Base-by-base conservation (phyloP, 1,140 invertebrate genomes). In the Zophobas atratus region DNA sequence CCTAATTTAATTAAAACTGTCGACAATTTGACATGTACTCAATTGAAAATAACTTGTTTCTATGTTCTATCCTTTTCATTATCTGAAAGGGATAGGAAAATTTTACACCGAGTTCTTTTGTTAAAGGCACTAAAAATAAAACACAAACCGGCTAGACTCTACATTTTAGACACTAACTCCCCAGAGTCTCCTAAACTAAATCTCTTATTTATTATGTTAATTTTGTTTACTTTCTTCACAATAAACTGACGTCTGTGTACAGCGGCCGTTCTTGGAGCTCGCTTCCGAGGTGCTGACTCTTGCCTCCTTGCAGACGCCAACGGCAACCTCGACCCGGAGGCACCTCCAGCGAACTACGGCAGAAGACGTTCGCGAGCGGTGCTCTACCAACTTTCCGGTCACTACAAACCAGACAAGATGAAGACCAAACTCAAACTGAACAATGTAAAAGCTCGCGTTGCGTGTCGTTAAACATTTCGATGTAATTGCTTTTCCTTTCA, bases 401-500 rank as follows among this genome's bases (percentile, higher is more conserved):
- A 98, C 88, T 97, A 97, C 88, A 96, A 96, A 86, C 95, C 95
- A 83, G 95, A 96, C 85, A 96, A 94, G 88, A 92, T 93, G 86
- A 99, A 98, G 89, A 95, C 93, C 78, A 98, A 98, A 90, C 91
- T 98, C 80, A 96, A 96, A 90, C 89, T 98, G 77, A 98, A 97
- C 87, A 98, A 97, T 90, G 97, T 98, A 90, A 95, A 94, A 91
- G 6, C 0, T 20, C 43, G 46, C 2, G 1, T 70, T 43, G 2
- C 20, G 20, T 67, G 20, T 20, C 39, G 39, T 20, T 1, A 33
- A 46, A 46, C n/a, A 60, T 38, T 67, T 38, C 6, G 39, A 4
- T 20, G n/a, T 67, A 33, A 43, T 43, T 49, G 2, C 2, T 1
- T 49, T 33, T 57, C 1, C 1, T 77, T 77, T 71, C 89, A 98